Evolutionary conservation across 2,113 vertebrate genomes (phyloP), one percentile per base, ranked within the genome.

Genomic region (Clinocottus analis): DNA sequence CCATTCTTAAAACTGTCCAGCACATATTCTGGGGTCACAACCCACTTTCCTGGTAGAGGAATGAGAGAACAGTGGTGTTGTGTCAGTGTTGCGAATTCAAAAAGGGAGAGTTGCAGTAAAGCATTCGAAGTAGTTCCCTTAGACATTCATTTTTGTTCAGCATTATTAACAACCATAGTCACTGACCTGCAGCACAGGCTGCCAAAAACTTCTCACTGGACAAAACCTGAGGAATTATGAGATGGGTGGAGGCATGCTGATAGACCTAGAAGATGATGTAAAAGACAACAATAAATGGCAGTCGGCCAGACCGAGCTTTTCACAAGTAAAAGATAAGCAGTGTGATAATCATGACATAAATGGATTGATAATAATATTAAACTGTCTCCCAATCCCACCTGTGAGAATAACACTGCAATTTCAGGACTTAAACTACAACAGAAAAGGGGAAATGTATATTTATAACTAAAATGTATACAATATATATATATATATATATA

Each of bases 131-230:
- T 35, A 37, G 39, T 14, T 63, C 21, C 63, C 29, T 31, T 31
- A 49, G 59, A 47, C 47, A 21, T 55, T 1, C 49, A 37, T 47
- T 0, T 67, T 66, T 76, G 53, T 29, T 55, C 4, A 51, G 64
- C 0, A 55, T 51, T 8, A 61, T 12, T 49, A 67, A 67, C 5
- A 23, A 41, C 49, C 1, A 55, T n/a, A 1, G 47, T 75, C 17
- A 95, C 95, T 95, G 39, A 98, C 98, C 98, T 94, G 96, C 95
- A 81, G 98, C 97, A 89, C 97, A 99, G 37, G 97, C 96, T 72
- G 97, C 96, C 85, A 99, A 91, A 91, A 97, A 95, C 87, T 99
- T 99, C 89, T 99, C 98, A 86, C 97, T 98, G 76, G 91, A 93
- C 92, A 95, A 93, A 3, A 95, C 91, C n/a, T 91, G 92, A 75